phyloP scores from a whole-genome alignment of 2,113 vertebrate genomes.

The Pelusios castaneus region DNA sequence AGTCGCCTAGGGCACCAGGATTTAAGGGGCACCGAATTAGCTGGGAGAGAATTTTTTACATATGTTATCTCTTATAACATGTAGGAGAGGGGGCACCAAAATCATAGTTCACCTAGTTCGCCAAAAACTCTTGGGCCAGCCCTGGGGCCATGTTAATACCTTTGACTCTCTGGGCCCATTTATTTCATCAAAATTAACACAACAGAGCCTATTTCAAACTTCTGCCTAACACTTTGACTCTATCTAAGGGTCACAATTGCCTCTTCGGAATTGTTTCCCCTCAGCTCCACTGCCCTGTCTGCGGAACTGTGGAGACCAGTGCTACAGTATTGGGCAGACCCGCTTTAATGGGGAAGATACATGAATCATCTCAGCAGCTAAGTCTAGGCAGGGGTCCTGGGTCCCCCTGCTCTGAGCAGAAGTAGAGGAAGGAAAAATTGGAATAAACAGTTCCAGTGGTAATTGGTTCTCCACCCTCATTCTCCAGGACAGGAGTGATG shows the following conservation, averaged over 20 bases:
- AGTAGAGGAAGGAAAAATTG: background rate
- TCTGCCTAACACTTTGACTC: background rate
- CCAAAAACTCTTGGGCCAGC: no score
- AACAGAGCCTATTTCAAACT: background rate
- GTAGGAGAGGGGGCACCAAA: no score
- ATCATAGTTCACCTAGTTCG: no score
- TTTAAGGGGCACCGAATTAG: no score
- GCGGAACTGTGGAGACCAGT: rapidly evolving
- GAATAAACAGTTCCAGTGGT: background rate
- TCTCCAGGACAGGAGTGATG: background rate
- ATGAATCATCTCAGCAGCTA: background rate
- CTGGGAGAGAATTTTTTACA: no score
- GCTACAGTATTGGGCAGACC: background rate
- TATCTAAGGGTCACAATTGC: background rate
- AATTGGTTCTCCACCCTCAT: background rate
- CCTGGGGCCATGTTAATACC: background rate
- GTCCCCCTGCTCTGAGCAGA: background rate
- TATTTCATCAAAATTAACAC: background rate
- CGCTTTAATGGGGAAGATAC: background rate
- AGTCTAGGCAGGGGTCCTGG: background rate
- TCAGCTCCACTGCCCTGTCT: background rate
- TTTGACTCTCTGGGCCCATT: background rate
- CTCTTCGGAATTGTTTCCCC: background rate
- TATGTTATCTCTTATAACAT: no score
- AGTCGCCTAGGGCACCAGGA: no score